Evolutionary conservation across 2,888 invertebrate genomes (phyloP), one percentile per base, ranked within the genome.

Genomic region (Xylocampa areola): DNA sequence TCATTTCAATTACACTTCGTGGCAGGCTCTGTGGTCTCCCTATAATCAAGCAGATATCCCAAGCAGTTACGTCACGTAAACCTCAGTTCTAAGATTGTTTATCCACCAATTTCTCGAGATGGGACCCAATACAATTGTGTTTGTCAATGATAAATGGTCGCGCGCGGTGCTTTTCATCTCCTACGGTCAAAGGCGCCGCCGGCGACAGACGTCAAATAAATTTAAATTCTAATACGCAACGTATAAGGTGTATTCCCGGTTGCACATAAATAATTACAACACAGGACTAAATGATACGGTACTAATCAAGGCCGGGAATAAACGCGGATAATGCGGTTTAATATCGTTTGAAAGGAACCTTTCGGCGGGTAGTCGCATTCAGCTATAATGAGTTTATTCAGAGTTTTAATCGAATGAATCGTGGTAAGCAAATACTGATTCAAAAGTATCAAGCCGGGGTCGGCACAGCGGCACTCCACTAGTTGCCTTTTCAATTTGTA

Each of bases 91-190:
- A 79, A 81, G 87, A 89, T 88, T 93, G 92, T 93, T 93, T 93
- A 90, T 90, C 89, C 87, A 90, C 87, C 89, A 88, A 91, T 91
- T 90, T 87, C 87, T 89, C 84, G 85, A 87, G 84, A 86, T 86
- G 82, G 88, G 89, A 90, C 88, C 88, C 88, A 87, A 92, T 91
- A 93, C 93, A 88, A 93, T 92, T 93, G 93, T 92, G 86, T 92
- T 92, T 94, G 93, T 92, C 92, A 92, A 93, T 94, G 94, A 94
- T 94, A 93, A 94, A 94, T 94, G 92, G 91, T 87, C 83, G 86
- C 85, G 86, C 79, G 90, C 93, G 92, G 93, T 71, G 84, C 91
- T 90, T 93, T 93, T 94, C 92, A 94, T 94, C 94, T 92, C 87
- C 63, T 76, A 66, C 77, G 78, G 81, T 90, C 92, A 93, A 93